phyloP scores from a whole-genome alignment of 2,888 invertebrate species.

The Perizoma flavofasciatum region DNA sequence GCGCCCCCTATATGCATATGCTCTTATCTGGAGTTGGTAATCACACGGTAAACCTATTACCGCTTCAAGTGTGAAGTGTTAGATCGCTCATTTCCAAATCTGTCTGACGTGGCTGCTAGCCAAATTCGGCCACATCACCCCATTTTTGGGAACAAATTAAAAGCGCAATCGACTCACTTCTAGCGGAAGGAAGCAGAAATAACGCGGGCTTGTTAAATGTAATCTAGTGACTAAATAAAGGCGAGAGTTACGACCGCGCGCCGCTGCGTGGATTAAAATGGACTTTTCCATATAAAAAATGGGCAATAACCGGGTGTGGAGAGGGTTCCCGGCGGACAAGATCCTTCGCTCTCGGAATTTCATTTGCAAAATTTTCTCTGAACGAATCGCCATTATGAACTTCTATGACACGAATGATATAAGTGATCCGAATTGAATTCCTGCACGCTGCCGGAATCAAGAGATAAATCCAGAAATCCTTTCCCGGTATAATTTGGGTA shows the following conservation, averaged over 20 bases:
- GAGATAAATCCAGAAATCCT: slow-evolving; percentile 38
- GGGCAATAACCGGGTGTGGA: slow-evolving; percentile 63
- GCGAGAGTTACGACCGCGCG: slow-evolving; percentile 58
- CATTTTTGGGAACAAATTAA: slow-evolving; percentile 46
- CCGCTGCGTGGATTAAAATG: slow-evolving; percentile 64
- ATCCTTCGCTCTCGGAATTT: slow-evolving; percentile 63
- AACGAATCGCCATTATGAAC: slow-evolving; percentile 58
- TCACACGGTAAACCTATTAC: slow-evolving; percentile 63
- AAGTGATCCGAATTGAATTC: slow-evolving; percentile 51
- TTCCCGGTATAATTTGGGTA: slow-evolving; percentile 44
- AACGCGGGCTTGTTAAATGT: slow-evolving; percentile 52
- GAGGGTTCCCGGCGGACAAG: slow-evolving; percentile 54
- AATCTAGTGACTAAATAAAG: slow-evolving; percentile 72
- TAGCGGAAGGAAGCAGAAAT: slow-evolving; percentile 48
- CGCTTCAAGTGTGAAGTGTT: slow-evolving; percentile 64
- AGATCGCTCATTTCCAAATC: slow-evolving; percentile 54
- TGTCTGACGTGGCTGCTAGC: slow-evolving; percentile 35
- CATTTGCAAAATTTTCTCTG: slow-evolving; percentile 67
- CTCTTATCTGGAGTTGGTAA: slow-evolving; percentile 61
- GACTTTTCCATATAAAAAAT: slow-evolving; percentile 67
- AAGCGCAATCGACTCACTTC: slow-evolving; percentile 45
- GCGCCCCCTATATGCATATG: slow-evolving; percentile 31
- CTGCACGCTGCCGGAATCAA: slow-evolving; percentile 41
- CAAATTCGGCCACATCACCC: slow-evolving; percentile 40
- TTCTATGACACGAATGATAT: slow-evolving; percentile 48